phyloP scores from a whole-genome alignment of 1,140 invertebrate genomes.

The Anadara kagoshimensis region DNA sequence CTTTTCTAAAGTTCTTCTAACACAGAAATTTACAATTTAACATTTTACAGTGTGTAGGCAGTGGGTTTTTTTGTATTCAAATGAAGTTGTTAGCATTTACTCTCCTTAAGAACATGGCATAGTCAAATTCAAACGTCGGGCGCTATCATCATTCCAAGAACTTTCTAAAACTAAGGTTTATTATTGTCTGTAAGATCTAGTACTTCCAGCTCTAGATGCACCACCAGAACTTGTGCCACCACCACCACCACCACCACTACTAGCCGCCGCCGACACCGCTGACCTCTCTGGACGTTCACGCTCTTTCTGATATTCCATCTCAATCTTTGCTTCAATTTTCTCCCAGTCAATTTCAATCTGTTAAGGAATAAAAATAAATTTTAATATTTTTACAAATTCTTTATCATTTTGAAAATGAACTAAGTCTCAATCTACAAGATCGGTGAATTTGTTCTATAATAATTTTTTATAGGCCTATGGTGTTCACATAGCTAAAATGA shows the following conservation, averaged over 20 bases:
- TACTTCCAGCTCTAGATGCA: slow-evolving; percentile 12
- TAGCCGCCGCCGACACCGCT: slow-evolving; percentile 25
- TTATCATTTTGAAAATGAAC: background rate
- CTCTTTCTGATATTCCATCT: slow-evolving; percentile 76
- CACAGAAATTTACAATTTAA: too few species aligned
- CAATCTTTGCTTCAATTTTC: slow-evolving; percentile 76
- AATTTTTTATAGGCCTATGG: background rate
- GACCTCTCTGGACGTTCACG: slow-evolving; percentile 59
- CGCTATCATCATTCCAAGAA: too few species aligned
- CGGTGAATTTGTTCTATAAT: background rate
- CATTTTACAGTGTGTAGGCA: too few species aligned
- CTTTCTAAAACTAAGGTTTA: too few species aligned
- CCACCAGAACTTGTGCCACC: background rate
- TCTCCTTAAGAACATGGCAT: too few species aligned
- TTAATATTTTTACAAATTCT: slow-evolving; percentile 2
- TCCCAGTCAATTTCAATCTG: slow-evolving; percentile 79
- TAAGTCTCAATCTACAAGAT: background rate
- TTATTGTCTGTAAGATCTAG: background rate
- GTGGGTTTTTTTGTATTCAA: too few species aligned
- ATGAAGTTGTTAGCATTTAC: too few species aligned
- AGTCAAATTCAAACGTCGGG: too few species aligned
- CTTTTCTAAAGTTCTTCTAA: too few species aligned
- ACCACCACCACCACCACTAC: too few species aligned
- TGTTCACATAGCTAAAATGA: background rate
- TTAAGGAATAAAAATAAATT: slow-evolving; percentile 40